Evolutionary conservation across 2,113 vertebrate species (phyloP), one percentile per base, ranked within the genome.

Genomic region (Coturnix japonica): DNA sequence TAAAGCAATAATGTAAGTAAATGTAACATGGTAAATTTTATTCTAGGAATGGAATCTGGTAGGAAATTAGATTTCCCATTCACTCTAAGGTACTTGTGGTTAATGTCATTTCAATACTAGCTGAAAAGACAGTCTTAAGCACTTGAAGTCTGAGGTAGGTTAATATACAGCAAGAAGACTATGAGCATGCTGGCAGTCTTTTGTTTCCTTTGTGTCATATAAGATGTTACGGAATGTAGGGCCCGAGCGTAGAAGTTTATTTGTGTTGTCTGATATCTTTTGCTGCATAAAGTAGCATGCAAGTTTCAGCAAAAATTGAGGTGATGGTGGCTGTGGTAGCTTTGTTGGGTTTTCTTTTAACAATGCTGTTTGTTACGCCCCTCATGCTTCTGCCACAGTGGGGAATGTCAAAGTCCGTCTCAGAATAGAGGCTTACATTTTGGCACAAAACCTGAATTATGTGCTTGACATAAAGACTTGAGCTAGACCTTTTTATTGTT

Each of bases 1-100:
- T 61, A 80, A 87, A 95, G 81, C 66, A 66, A 74, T 94, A 91
- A 30, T 26, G 1, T 73, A 69, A 88, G 37, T 57, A 63, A 73
- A 82, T 85, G 78, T 71, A 64, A 81, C 44, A 44, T 31, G 80
- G 73, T 25, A 78, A 65, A 44, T 91, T 91, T 74, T 74, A 47
- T 67, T 90, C 73, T 53, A 7, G 77, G 69, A 83, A 60, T 39
- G 83, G 59, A 86, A 37, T 33, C 47, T 81, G 28, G 30, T 73
- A 60, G 84, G 89, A 93, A 90, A 83, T 85, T 49, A 66, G 69
- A 49, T 95, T 95, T 94, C 63, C 66, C 23, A 31, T 94, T 92
- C 66, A 43, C 57, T 89, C 5, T 76, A 54, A 11, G 28, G 74
- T 49, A 11, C 39, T 91, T 28, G 11, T 64, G 65, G 47, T 78